Evolutionary conservation across 2,113 vertebrate genomes (phyloP).

Genomic region (Pollimyrus isidori): DNA sequence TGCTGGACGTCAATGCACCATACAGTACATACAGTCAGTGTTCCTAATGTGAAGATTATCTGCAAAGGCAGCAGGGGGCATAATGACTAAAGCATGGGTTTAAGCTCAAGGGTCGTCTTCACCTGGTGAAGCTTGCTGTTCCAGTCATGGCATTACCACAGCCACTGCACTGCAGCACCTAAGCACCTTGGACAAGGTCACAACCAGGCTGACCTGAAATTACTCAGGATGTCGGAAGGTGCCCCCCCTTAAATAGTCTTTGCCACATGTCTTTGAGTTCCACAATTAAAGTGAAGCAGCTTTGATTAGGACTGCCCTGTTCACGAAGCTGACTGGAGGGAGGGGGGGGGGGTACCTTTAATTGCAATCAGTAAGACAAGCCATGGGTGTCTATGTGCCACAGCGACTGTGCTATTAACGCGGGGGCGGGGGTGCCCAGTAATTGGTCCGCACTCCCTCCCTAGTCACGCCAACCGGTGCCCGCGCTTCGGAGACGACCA

Average conservation of each 20-base stretch:
- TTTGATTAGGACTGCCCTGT: slow-evolving; percentile 55
- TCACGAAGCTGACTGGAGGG: slow-evolving; percentile 17
- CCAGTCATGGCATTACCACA: not conserved
- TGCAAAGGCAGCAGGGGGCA: not conserved
- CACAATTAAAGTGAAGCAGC: slow-evolving; percentile 17
- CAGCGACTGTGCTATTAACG: slow-evolving; percentile 50
- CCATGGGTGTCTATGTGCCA: slow-evolving; percentile 25
- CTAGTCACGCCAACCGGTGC: slow-evolving; percentile 3
- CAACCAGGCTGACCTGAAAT: not conserved
- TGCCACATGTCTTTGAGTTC: slow-evolving; percentile 16
- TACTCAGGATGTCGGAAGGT: not conserved
- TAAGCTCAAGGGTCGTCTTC: not conserved
- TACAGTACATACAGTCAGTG: not conserved
- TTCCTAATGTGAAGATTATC: not conserved
- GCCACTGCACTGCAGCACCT: not conserved
- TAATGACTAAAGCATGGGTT: not conserved
- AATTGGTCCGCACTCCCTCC: slow-evolving; percentile 26
- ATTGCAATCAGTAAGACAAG: slow-evolving; percentile 63
- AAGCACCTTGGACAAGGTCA: not conserved
- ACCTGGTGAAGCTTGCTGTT: not conserved
- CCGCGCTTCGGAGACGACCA: not conserved
- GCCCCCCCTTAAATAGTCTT: not conserved
- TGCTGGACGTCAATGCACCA: not conserved
- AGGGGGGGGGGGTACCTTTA: slow-evolving; percentile 56
- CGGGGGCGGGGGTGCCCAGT: slow-evolving; percentile 35